Conservation (phyloP, 2,113 vertebrate species). For the Lipophrys pholis region DNA sequence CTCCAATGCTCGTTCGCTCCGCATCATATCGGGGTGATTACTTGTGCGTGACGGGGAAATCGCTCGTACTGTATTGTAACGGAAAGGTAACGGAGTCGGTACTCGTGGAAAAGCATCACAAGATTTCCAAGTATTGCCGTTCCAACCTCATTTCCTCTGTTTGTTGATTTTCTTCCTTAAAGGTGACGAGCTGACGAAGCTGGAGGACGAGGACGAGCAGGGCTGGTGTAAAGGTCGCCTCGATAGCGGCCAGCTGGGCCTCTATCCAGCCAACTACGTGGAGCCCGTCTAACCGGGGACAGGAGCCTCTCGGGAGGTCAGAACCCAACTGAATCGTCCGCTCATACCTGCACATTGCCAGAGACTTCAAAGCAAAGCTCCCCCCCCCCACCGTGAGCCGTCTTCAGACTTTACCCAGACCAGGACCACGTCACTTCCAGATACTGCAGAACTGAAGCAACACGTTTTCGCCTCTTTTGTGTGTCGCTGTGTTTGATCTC, state of each 20-base stretch:
- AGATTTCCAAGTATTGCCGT: background rate
- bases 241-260: conserved; percentile 92
- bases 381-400: conserved; percentile 62
- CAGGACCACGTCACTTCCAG: conserved; percentile 32
- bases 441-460: conserved; percentile 48
- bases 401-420: conserved; percentile 40
- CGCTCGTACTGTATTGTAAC: too few species aligned
- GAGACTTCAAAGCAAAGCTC: conserved; percentile 71
- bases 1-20: too few species aligned
- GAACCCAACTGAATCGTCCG: conserved; percentile 66
- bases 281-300: conserved; percentile 84
- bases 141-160: conserved; percentile 8
- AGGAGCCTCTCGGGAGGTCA: conserved; percentile 16
- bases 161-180: conserved; percentile 39
- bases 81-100: too few species aligned
- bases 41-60: too few species aligned
- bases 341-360: conserved; percentile 71
- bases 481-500: conserved; percentile 67
- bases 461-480: conserved; percentile 42
- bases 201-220: conserved; percentile 96
- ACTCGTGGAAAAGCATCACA: too few species aligned
- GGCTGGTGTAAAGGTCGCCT: conserved; percentile 98
- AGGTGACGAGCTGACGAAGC: conserved; percentile 95
- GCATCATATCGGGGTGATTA: too few species aligned
- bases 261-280: conserved; percentile 97